Evolutionary conservation across 2,797 vertebrate genomes (phyloP), one percentile per base, ranked within the genome.

Genomic region (Platyrinchus mystaceus): DNA sequence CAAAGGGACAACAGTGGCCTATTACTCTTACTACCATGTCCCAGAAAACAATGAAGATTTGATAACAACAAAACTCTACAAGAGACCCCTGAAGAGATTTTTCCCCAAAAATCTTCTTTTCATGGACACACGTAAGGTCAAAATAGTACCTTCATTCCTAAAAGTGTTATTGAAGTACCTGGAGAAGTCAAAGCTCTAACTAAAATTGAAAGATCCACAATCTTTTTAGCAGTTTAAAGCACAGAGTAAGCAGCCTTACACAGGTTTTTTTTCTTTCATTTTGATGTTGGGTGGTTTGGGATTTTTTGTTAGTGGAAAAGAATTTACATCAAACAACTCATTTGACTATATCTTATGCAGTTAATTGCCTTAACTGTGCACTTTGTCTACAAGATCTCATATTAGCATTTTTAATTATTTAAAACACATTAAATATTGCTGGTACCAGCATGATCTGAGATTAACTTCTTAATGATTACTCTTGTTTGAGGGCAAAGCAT

Each of bases 361-460:
- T 39, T 83, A 89, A 76, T 63, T 91, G 59, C 28, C 36, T 85
- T 85, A 73, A 73, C 36, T 47, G 34, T 71, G 36, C 12, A 36
- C 6, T 84, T 82, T 18, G 49, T 55, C 36, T 43, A 77, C 46
- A 84, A 68, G 70, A 66, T 23, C 30, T 69, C 41, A 62, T 7
- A 68, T 62, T 44, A 82, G 22, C n/a, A 73, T 75, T 89, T 94
- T 90, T 50, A 86, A 94, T 93, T 87, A 95, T 90, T 95, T 90
- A 93, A 68, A 83, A 62, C 37, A 62, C 69, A 84, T 88, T 62
- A 94, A 88, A 88, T 88, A 93, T 88, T 91, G 27, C 76, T 91
- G 34, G 10, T 71, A 78, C 41, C 86, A 94, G 80, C 84, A 71
- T 47, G 88, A 93, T 62, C 77, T 69, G 46, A 64, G 66, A 78